Conservation (phyloP, 2,888 invertebrate species). For the Diarsia brunnea region DNA sequence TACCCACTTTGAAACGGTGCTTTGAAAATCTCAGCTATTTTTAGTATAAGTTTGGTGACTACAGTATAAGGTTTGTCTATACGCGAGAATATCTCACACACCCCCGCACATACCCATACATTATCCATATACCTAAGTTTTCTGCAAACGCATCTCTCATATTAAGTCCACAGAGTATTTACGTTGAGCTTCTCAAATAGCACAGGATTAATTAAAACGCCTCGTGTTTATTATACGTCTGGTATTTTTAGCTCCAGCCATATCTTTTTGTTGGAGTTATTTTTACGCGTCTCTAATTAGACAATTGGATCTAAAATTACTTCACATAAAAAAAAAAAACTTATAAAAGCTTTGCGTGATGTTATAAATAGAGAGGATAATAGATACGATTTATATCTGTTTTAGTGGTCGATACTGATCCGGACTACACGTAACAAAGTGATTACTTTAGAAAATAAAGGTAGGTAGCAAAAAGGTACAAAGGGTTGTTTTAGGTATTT, state of each 20-base stretch:
- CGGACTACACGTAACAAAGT: conserved; percentile 9
- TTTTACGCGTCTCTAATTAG: conserved; percentile 46
- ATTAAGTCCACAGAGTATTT: conserved; percentile 35
- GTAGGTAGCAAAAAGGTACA: conserved; percentile 3
- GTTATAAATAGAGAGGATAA: conserved; percentile 27
- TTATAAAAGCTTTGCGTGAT: conserved; percentile 16
- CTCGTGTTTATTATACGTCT: conserved; percentile 34
- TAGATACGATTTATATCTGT: conserved; percentile 1
- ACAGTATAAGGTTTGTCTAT: conserved; percentile 11
- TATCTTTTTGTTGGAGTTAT: conserved; percentile 48
- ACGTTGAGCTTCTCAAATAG: conserved; percentile 37
- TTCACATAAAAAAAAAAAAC: conserved; percentile 33
- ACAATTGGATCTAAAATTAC: conserved; percentile 57
- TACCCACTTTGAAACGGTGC: conserved; percentile 9
- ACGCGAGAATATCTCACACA: conserved; percentile 9
- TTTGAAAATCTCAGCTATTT: conserved; percentile 12
- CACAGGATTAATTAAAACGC: conserved; percentile 38
- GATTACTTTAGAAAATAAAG: conserved; percentile 2
- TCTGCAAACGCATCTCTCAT: conserved; percentile 19
- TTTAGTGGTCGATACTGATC: conserved; percentile 10
- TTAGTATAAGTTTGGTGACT: not conserved
- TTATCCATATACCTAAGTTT: conserved; percentile 2
- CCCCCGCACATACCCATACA: conserved; percentile 20
- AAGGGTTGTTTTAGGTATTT: conserved; percentile 10
- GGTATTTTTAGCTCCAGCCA: conserved; percentile 44